Evolutionary conservation across 2,113 vertebrate species (phyloP).

Genomic region (Laticauda laticaudata): DNA sequence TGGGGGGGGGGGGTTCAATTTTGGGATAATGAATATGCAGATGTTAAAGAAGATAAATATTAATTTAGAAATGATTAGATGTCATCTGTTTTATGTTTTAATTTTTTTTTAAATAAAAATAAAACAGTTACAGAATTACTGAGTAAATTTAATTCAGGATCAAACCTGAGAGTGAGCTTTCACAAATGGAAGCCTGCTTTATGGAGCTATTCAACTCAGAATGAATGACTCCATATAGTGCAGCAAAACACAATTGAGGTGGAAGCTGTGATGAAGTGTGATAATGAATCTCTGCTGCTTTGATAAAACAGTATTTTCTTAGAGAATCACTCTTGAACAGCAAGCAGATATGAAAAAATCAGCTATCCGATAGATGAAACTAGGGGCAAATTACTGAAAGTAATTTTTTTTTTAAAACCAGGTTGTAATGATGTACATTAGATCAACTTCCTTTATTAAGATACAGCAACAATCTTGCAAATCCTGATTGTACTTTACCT

Average conservation of each 20-base stretch:
- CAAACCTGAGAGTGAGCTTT: constrained; percentile 45
- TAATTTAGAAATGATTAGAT: constrained; percentile 32
- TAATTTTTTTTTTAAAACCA: no score
- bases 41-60: constrained; percentile 22
- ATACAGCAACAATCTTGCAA: not conserved
- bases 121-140: constrained; percentile 52
- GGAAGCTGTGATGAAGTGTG: not conserved
- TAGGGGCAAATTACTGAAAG: not conserved
- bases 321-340: not conserved
- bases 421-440: not conserved
- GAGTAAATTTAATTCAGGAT: constrained; percentile 30
- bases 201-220: constrained; percentile 37
- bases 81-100: constrained; percentile 15
- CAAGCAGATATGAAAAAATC: not conserved
- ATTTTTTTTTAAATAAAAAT: not conserved
- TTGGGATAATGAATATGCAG: not conserved
- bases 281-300: not conserved
- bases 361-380: not conserved
- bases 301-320: not conserved
- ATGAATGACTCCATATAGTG: constrained; percentile 30
- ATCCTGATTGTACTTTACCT: not conserved
- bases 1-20: not conserved
- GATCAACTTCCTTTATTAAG: not conserved
- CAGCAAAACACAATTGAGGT: not conserved
- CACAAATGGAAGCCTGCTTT: constrained; percentile 41